These are phyloP conservation scores for Neopipo cinnamomea DNA, from an alignment of 2,113 vertebrate species.

Conservation along the genomic window DNA sequence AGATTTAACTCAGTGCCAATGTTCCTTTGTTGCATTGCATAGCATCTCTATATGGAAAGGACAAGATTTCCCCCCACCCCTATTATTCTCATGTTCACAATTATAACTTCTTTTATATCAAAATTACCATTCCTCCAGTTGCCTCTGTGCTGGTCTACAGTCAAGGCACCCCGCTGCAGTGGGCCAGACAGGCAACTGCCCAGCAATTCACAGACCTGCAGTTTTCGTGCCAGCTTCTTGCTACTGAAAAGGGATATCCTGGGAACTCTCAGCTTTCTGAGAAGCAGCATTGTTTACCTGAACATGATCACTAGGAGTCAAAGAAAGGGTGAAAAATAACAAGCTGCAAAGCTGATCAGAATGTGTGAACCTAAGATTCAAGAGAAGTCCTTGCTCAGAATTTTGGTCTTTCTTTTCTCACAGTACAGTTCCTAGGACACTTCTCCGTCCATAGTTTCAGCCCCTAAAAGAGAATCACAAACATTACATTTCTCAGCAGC, in stretches of 20 bases:
- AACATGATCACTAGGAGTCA: neutral
- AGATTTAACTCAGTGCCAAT: neutral
- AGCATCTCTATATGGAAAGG: neutral
- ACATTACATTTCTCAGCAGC: neutral
- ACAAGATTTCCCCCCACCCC: neutral
- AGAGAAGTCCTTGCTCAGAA: neutral
- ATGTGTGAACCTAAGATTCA: neutral
- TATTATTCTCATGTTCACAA: neutral
- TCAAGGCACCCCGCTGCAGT: neutral
- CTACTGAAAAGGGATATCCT: slow-evolving; percentile 17
- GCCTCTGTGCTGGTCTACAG: neutral
- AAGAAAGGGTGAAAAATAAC: slow-evolving; percentile 38
- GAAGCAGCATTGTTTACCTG: slow-evolving; percentile 39
- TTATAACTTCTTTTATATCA: neutral
- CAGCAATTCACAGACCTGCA: neutral
- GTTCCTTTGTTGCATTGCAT: neutral
- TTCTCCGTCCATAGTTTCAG: neutral
- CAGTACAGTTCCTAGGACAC: neutral
- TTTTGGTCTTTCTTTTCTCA: neutral
- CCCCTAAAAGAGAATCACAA: neutral
- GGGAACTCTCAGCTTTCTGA: neutral
- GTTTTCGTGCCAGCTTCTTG: neutral
- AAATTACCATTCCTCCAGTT: neutral
- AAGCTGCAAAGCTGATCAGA: neutral
- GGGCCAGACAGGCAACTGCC: neutral